Evolutionary conservation across 2,888 invertebrate species (phyloP).

Genomic region (Aphrophora alni): DNA sequence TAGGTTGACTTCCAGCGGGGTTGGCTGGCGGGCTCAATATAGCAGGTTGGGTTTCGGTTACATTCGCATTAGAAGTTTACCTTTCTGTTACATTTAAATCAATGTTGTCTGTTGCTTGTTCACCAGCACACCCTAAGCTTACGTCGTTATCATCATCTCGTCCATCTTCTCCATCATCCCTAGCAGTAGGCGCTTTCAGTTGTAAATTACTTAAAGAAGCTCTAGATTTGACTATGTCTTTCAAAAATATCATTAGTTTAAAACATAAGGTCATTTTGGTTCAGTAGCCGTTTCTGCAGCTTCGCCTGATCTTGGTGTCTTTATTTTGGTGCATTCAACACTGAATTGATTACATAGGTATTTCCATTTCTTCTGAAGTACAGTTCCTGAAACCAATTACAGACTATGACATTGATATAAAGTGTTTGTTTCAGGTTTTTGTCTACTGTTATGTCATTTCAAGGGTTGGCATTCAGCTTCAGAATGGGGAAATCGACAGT

Average conservation of each 20-base stretch:
- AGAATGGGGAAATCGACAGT: slow-evolving; percentile 35
- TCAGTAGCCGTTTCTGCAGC: too few species aligned
- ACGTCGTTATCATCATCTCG: slow-evolving; percentile 1
- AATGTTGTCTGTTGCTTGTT: too few species aligned
- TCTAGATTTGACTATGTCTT: slow-evolving; percentile 28
- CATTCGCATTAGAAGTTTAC: slow-evolving; percentile 2
- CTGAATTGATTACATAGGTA: slow-evolving; percentile 30
- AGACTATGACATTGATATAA: not conserved
- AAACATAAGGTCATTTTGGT: slow-evolving; percentile 26
- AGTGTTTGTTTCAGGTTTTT: slow-evolving; percentile 34
- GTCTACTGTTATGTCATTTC: slow-evolving; percentile 35
- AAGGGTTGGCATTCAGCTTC: too few species aligned
- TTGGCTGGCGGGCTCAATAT: not conserved
- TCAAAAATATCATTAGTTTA: slow-evolving; percentile 21
- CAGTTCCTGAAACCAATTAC: too few species aligned
- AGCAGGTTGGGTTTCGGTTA: not conserved
- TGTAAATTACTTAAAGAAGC: too few species aligned
- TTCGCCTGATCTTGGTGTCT: slow-evolving; percentile 25
- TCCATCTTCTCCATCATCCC: slow-evolving; percentile 24
- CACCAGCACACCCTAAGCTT: not conserved
- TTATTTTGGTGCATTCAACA: too few species aligned
- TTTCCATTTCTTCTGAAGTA: slow-evolving; percentile 30
- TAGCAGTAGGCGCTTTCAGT: too few species aligned
- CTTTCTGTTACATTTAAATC: not conserved
- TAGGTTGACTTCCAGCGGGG: not conserved